Evolutionary conservation across 2,888 invertebrate genomes (phyloP), one percentile per base, ranked within the genome.

Genomic region (Strigamia crassipes): DNA sequence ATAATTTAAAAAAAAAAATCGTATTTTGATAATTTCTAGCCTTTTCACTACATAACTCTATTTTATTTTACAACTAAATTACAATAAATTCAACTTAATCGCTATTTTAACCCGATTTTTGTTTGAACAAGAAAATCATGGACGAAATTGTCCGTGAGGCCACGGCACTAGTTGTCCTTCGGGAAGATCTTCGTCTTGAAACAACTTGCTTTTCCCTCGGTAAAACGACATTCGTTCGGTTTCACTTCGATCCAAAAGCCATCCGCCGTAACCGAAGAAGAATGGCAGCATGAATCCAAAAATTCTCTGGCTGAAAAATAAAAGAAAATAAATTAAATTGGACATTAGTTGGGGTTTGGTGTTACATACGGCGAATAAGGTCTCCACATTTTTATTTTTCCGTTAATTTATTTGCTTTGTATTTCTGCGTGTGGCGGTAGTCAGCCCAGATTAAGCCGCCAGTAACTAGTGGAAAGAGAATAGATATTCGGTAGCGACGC

Each of bases 221-320:
- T 77, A 77, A 77, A 77, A 77, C 15, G 31, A 23, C 77, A 77
- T 77, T 77, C 77, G 12, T 13, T 77, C 38, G 77, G 77, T 77
- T 77, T 77, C 77, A 13, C 2, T 3, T 23, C 77, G 21, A 27
- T 77, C 77, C 15, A 77, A 34, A 13, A 27, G 5, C 77, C 77
- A 77, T 27, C 77, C 77, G 1, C n/a, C 15, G n/a, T 15, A 38
- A n/a, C 31, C 31, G 1, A 31, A 13, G 1, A 77, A 6, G 77
- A 38, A 77, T 13, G 77, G 77, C 13, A 21, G 27, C 10, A 77
- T 77, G 4, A 51, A 51, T 51, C 51, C 51, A 18, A 51, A 51
- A n/a, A 51, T 51, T 18, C 51, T 9, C 15, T n/a, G 15, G 8
- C 51, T 51, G 51, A 9, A 51, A 51, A 34, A 34, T 6, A 34